phyloP scores from a whole-genome alignment of 2,888 invertebrate species.

The Bedellia somnulentella region DNA sequence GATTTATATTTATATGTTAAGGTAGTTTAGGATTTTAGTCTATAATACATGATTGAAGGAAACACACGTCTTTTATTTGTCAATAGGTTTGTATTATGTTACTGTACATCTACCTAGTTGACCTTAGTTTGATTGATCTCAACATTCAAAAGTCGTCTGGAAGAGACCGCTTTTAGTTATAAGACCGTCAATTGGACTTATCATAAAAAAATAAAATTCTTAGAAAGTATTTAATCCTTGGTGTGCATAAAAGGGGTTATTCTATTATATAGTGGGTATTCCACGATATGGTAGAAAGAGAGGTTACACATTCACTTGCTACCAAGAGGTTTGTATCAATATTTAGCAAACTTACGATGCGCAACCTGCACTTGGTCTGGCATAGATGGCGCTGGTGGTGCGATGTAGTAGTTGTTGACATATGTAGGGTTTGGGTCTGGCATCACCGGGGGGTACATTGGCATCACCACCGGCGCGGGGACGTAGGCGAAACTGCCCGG shows the following conservation, averaged over 20 bases:
- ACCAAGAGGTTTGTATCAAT: neutral
- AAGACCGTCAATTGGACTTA: too few species aligned
- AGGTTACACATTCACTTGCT: too few species aligned
- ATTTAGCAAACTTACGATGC: slow-evolving; percentile 2
- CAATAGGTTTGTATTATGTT: too few species aligned
- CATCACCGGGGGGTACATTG: slow-evolving; percentile 23
- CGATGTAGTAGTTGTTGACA: slow-evolving; percentile 31
- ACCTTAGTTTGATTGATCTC: too few species aligned
- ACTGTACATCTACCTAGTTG: too few species aligned
- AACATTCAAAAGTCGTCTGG: too few species aligned
- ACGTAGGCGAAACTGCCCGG: slow-evolving; percentile 18
- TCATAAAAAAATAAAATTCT: neutral
- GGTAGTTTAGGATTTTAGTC: too few species aligned
- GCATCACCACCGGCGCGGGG: slow-evolving; percentile 39
- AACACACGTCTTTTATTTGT: too few species aligned
- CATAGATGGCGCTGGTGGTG: slow-evolving; percentile 18
- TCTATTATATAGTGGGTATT: too few species aligned
- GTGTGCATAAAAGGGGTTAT: neutral
- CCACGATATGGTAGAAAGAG: neutral
- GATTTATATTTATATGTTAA: too few species aligned
- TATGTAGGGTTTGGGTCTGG: slow-evolving; percentile 21
- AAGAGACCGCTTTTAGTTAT: too few species aligned
- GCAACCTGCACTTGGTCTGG: slow-evolving; percentile 10
- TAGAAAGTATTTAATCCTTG: neutral
- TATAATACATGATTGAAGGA: too few species aligned